These are phyloP conservation scores for Andrena bucephala DNA, from an alignment of 2,888 invertebrate genomes.

Conservation along the genomic window DNA sequence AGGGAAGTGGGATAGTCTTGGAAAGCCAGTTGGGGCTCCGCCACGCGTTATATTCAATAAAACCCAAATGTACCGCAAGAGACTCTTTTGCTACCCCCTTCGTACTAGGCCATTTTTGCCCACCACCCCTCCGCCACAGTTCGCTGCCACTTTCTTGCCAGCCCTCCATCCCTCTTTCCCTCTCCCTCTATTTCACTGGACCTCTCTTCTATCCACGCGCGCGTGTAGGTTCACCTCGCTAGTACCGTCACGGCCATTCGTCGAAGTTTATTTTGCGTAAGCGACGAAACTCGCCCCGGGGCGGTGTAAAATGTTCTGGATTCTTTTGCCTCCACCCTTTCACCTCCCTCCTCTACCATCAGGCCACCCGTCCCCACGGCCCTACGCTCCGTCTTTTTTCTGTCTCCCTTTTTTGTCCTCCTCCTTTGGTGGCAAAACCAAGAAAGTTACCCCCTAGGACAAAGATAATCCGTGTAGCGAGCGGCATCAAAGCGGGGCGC, in stretches of 20 bases:
- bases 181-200: neutral
- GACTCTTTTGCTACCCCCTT: constrained; percentile 70
- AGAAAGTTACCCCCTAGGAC: constrained; percentile 61
- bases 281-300: constrained; percentile 68
- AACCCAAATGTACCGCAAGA: constrained; percentile 80
- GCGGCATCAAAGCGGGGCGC: constrained; percentile 57
- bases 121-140: constrained; percentile 7
- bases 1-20: constrained; percentile 66
- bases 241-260: constrained; percentile 57
- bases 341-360: neutral
- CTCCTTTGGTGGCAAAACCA: constrained; percentile 53
- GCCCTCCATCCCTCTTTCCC: constrained; percentile 7
- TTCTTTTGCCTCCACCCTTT: constrained; percentile 61
- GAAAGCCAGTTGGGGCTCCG: constrained; percentile 67
- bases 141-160: constrained; percentile 32
- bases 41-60: constrained; percentile 80
- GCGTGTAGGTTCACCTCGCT: constrained; percentile 17
- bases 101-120: constrained; percentile 64
- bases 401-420: constrained; percentile 35
- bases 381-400: constrained; percentile 6
- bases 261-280: constrained; percentile 75
- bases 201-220: neutral
- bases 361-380: constrained; percentile 1
- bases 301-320: constrained; percentile 58
- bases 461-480: constrained; percentile 63